Evolutionary conservation across 2,797 vertebrate genomes (phyloP).

Genomic region (Nasua narica): DNA sequence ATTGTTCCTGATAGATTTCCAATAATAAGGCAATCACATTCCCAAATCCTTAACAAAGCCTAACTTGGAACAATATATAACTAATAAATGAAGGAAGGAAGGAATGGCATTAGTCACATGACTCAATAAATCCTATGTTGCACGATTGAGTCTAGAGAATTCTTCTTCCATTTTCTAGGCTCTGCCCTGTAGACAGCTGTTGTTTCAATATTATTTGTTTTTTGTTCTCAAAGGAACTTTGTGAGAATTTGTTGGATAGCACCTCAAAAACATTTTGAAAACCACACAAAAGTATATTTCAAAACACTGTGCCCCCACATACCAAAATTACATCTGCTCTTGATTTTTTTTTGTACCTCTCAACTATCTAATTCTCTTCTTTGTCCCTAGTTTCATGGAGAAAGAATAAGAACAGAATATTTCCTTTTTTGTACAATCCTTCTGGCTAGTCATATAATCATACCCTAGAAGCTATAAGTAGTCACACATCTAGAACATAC

Average conservation of each 20-base stretch:
- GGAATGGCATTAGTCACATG: background rate
- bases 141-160: background rate
- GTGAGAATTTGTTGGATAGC: background rate
- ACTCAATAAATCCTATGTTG: background rate
- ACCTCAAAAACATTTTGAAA: slow-evolving; percentile 46
- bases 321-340: background rate
- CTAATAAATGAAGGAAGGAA: background rate
- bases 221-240: slow-evolving; percentile 22
- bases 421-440: background rate
- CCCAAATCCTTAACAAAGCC: background rate
- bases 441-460: slow-evolving; percentile 5
- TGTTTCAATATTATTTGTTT: background rate
- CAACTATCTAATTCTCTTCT: background rate
- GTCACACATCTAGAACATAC: background rate
- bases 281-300: slow-evolving; percentile 29
- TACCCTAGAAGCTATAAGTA: background rate
- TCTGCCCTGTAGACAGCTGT: background rate
- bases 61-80: background rate
- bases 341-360: background rate
- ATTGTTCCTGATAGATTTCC: background rate
- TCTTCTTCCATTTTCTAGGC: background rate
- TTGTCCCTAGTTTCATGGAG: background rate
- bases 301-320: background rate
- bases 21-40: background rate
- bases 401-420: slow-evolving; percentile 25